Percentiles rank a stretch among this genome's conserved stretches.
Evolutionary conservation across 2,888 invertebrate genomes (phyloP).

Genomic region (Tuta absoluta): DNA sequence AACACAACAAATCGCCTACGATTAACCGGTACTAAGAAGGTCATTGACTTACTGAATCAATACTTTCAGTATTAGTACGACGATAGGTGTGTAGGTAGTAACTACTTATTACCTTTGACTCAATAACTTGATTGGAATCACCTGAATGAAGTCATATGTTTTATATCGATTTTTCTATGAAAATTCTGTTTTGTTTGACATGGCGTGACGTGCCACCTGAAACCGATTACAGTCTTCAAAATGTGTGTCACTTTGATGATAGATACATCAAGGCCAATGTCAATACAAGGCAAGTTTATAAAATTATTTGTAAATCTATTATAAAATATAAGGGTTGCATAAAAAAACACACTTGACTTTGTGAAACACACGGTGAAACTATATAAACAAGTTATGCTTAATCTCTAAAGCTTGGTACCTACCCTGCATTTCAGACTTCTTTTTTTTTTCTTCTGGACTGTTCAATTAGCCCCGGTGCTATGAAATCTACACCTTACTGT

Average conservation of each 20-base stretch:
- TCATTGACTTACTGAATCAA: constrained; percentile 20
- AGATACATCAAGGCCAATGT: constrained; percentile 38
- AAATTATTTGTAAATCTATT: background rate
- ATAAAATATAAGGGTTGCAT: too few species aligned
- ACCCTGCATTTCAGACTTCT: too few species aligned
- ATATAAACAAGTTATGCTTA: too few species aligned
- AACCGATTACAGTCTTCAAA: constrained; percentile 11
- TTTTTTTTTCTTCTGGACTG: too few species aligned
- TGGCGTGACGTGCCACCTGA: constrained; percentile 21
- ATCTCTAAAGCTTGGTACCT: too few species aligned
- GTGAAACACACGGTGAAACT: too few species aligned
- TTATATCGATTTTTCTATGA: background rate
- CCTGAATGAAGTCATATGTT: background rate
- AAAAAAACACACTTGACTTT: too few species aligned
- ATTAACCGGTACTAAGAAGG: constrained; percentile 20
- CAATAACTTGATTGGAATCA: background rate
- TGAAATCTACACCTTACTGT: too few species aligned
- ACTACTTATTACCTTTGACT: constrained; percentile 6
- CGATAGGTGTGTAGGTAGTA: background rate
- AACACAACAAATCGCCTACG: constrained; percentile 4
- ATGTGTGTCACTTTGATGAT: constrained; percentile 21
- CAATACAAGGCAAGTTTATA: constrained; percentile 25
- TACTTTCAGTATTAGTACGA: constrained; percentile 19
- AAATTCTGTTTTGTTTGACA: background rate
- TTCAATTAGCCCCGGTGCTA: too few species aligned